Conservation (phyloP, 2,797 vertebrate species). For the Tragopan temminckii region DNA sequence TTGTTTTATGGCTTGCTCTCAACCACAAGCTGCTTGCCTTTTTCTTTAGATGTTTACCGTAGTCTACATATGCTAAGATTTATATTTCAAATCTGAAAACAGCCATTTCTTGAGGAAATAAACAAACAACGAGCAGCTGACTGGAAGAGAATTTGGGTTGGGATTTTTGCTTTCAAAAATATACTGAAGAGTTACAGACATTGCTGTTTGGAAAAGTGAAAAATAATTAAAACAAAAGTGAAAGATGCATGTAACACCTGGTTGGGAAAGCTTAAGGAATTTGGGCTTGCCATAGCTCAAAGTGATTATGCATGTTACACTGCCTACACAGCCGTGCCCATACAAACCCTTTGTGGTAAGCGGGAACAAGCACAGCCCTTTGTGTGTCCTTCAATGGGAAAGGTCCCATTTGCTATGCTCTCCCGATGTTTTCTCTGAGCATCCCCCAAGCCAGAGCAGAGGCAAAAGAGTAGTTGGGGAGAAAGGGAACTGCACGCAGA, state of each 20-base stretch:
- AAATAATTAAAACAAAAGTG: neutral
- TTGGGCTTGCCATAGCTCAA: neutral
- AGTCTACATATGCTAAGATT: neutral
- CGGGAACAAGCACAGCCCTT: neutral
- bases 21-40: neutral
- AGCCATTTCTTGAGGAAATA: neutral
- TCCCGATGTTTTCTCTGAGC: neutral
- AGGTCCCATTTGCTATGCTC: neutral
- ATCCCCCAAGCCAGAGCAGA: rapidly evolving
- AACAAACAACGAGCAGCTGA: neutral
- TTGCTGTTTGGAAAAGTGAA: neutral
- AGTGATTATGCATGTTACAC: neutral
- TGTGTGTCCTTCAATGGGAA: neutral
- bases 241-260: neutral
- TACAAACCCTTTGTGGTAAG: neutral
- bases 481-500: neutral
- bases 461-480: neutral
- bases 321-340: neutral
- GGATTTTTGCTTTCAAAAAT: neutral
- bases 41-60: neutral
- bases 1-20: neutral
- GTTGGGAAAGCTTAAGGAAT: neutral
- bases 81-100: neutral
- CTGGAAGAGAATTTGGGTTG: neutral
- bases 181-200: neutral